phyloP scores from a whole-genome alignment of 1,140 invertebrate genomes.

The Parapsyche elsis region DNA sequence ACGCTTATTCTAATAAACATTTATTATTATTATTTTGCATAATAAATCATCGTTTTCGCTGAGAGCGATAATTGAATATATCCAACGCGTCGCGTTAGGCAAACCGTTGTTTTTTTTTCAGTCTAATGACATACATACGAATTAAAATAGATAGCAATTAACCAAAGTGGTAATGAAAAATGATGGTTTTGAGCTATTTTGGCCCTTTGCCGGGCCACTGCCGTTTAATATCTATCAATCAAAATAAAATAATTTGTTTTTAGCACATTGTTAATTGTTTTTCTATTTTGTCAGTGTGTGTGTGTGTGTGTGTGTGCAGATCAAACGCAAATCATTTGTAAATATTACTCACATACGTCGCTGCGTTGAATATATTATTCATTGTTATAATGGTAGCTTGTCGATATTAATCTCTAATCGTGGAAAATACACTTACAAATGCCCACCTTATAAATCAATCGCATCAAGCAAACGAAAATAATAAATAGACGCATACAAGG shows the following conservation, averaged over 20 bases:
- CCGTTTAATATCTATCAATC: neutral
- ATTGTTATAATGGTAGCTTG: neutral
- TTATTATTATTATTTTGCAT: neutral
- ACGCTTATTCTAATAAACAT: too few relatives aligned
- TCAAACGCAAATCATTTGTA: constrained; percentile 11
- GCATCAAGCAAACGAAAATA: constrained; percentile 11
- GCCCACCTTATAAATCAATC: constrained; percentile 18
- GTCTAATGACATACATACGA: neutral
- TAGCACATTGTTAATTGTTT: too few relatives aligned
- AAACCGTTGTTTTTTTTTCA: neutral
- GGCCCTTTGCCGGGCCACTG: neutral
- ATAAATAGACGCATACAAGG: neutral
- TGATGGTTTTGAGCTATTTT: neutral
- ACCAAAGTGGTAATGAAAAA: constrained; percentile 11
- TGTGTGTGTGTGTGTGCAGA: neutral
- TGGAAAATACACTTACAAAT: constrained; percentile 6
- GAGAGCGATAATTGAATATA: neutral
- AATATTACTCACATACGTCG: neutral
- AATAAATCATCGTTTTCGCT: neutral
- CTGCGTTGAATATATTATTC: constrained; percentile 11
- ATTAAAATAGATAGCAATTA: constrained; percentile 29
- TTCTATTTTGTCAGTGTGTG: too few relatives aligned
- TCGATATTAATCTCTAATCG: constrained; percentile 15
- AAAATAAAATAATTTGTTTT: neutral
- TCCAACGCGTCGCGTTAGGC: neutral